Conservation (phyloP, 2,797 vertebrate species). For the Crenuchus spilurus region DNA sequence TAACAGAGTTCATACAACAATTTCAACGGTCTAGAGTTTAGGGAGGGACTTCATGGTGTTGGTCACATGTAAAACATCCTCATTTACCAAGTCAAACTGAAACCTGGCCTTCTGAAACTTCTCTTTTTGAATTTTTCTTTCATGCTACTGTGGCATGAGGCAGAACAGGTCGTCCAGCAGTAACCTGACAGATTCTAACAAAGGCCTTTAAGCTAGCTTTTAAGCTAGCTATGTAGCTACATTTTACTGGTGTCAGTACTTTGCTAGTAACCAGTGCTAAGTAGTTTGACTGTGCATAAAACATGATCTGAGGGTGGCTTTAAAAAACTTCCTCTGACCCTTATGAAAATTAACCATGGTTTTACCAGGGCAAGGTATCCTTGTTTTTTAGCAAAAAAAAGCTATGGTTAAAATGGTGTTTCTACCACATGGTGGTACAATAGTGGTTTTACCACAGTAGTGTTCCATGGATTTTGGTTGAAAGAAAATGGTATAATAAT, state of each 20-base stretch:
- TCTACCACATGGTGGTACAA: too few relatives aligned
- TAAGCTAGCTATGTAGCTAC: background rate
- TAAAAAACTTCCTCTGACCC: too few relatives aligned
- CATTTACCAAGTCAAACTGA: constrained; percentile 32
- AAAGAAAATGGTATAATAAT: too few relatives aligned
- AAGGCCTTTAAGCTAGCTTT: too few relatives aligned
- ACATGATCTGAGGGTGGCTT: background rate
- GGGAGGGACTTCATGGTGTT: constrained; percentile 9
- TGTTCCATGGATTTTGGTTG: too few relatives aligned
- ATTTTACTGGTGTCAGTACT: background rate
- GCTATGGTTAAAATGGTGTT: too few relatives aligned
- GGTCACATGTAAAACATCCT: constrained; percentile 34
- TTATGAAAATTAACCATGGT: too few relatives aligned
- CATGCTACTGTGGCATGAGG: background rate
- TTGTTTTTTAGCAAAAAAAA: too few relatives aligned
- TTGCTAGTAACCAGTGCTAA: too few relatives aligned
- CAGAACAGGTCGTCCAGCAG: background rate
- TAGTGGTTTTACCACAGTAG: too few relatives aligned
- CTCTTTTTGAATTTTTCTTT: constrained; percentile 14
- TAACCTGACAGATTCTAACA: background rate
- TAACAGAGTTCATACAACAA: constrained; percentile 8
- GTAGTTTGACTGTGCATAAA: background rate
- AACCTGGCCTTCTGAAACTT: constrained; percentile 27
- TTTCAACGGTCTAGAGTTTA: background rate
- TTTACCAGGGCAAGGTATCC: too few relatives aligned